Conservation (phyloP, 1,140 invertebrate species). For the Uloborus diversus region DNA sequence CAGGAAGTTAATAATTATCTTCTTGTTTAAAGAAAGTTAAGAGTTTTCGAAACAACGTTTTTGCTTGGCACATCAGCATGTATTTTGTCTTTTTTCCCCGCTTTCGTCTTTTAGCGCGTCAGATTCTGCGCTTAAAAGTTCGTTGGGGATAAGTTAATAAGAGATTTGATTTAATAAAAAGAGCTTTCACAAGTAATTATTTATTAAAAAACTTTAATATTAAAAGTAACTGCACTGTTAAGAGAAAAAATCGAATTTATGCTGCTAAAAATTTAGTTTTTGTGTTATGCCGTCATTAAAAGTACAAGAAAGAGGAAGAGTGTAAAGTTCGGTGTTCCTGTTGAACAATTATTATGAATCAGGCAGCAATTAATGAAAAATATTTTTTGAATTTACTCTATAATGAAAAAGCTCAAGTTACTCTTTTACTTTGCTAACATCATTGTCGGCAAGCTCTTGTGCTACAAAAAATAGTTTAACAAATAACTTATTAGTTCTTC, state of each 20-base stretch:
- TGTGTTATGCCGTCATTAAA: background rate
- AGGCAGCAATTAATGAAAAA: slow-evolving; percentile 17
- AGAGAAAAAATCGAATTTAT: background rate
- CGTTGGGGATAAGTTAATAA: slow-evolving; percentile 30
- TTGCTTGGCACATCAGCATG: background rate
- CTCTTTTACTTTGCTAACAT: too few species aligned
- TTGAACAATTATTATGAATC: background rate
- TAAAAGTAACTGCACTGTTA: background rate
- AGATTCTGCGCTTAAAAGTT: slow-evolving; percentile 10
- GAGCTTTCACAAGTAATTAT: slow-evolving; percentile 33
- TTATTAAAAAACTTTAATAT: slow-evolving; percentile 8
- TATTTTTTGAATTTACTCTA: too few species aligned
- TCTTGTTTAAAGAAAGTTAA: slow-evolving; percentile 41
- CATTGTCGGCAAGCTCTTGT: too few species aligned
- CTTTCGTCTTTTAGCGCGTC: background rate
- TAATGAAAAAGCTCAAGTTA: too few species aligned
- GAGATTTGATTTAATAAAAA: slow-evolving; percentile 37
- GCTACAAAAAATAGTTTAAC: too few species aligned
- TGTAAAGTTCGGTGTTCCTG: slow-evolving; percentile 28
- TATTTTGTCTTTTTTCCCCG: slow-evolving; percentile 6
- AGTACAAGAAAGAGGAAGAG: slow-evolving; percentile 11
- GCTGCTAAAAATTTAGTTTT: slow-evolving; percentile 16
- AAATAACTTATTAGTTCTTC: too few species aligned
- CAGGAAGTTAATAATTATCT: slow-evolving; percentile 35
- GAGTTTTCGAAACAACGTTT: background rate